A percentile compares a stretch with the other conserved stretches of the same genome.
Evolutionary conservation across 2,888 invertebrate species (phyloP).

Genomic region (Calliopum simillimum): DNA sequence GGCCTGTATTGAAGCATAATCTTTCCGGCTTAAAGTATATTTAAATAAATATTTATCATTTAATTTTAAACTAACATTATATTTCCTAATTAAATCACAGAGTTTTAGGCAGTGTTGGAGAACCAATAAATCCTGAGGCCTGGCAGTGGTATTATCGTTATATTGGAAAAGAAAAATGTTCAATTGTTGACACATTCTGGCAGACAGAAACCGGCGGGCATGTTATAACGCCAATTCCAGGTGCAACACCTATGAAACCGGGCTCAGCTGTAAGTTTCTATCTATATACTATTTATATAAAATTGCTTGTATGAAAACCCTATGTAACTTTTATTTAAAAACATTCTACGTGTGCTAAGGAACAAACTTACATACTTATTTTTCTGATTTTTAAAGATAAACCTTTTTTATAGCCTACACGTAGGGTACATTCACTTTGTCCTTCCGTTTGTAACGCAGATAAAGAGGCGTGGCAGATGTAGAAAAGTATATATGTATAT

Average conservation of each 20-base stretch:
- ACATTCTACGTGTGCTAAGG: too few relatives aligned
- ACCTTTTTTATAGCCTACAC: too few relatives aligned
- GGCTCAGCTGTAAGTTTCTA: slow-evolving; percentile 87
- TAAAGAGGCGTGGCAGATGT: too few relatives aligned
- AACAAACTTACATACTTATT: too few relatives aligned
- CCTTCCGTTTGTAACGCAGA: too few relatives aligned
- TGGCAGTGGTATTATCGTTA: slow-evolving; percentile 95
- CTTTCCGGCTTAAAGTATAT: slow-evolving; percentile 63
- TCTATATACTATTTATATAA: too few relatives aligned
- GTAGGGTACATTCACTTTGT: too few relatives aligned
- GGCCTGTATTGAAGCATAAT: slow-evolving; percentile 79
- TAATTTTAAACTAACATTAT: slow-evolving; percentile 27
- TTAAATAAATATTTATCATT: background rate
- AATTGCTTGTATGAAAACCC: too few relatives aligned
- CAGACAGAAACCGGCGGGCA: slow-evolving; percentile 99
- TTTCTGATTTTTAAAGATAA: too few relatives aligned
- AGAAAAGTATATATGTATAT: too few relatives aligned
- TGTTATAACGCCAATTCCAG: slow-evolving; percentile 94
- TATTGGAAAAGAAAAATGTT: slow-evolving; percentile 85
- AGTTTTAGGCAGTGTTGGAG: slow-evolving; percentile 96
- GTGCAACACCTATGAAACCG: slow-evolving; percentile 96
- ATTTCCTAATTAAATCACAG: slow-evolving; percentile 71
- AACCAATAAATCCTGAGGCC: slow-evolving; percentile 98
- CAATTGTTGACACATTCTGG: slow-evolving; percentile 99
- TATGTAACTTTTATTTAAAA: too few relatives aligned